Percentiles rank a stretch among this genome's conserved stretches.
phyloP scores from a whole-genome alignment of 2,113 vertebrate species.

The Zootoca vivipara region DNA sequence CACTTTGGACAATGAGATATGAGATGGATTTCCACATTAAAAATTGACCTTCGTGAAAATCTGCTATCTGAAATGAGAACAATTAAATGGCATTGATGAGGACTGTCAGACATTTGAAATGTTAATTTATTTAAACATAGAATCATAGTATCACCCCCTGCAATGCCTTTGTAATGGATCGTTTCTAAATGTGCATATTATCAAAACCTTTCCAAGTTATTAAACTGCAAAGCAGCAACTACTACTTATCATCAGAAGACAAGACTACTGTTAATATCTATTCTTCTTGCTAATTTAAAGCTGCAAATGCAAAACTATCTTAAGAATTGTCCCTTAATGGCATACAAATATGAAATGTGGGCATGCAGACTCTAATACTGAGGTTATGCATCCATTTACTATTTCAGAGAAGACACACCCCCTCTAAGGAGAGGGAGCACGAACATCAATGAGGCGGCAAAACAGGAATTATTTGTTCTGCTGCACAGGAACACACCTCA shows the following conservation, averaged over 20 bases:
- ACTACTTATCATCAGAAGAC: neutral
- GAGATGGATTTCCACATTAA: neutral
- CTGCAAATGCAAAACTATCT: neutral
- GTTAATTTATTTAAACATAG: neutral
- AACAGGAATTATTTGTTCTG: neutral
- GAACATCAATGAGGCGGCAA: no score
- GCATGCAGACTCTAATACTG: neutral
- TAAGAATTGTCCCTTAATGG: neutral
- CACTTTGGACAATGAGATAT: neutral
- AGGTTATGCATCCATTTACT: neutral
- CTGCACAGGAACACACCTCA: neutral
- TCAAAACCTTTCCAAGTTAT: neutral
- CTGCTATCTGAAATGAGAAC: neutral
- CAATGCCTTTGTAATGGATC: neutral
- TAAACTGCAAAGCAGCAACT: neutral
- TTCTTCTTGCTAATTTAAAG: neutral
- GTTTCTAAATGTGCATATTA: neutral
- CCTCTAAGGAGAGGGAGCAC: no score
- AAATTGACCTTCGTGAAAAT: neutral
- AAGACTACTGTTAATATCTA: neutral
- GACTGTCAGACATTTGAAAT: neutral
- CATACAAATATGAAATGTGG: neutral
- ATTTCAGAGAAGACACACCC: no score
- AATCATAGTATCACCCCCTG: no score
- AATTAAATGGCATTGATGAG: neutral